Base-by-base conservation (phyloP, 2,888 invertebrate species). In the Sisyra nigra region DNA sequence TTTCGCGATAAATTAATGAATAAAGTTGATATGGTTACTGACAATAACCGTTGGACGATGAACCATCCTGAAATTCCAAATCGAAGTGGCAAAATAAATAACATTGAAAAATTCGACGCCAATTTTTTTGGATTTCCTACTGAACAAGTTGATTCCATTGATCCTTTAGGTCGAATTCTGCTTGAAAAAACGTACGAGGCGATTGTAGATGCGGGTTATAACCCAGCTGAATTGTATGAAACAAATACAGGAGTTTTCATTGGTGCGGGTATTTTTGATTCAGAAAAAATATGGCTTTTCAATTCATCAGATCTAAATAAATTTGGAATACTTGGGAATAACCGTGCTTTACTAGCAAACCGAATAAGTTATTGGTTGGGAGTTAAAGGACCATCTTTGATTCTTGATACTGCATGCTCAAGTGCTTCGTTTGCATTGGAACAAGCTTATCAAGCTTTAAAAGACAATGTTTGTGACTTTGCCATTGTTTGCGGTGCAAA, bases 351-450 rank as follows among this genome's bases (percentile, higher is more conserved):
- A 89, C 72, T 92, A 56, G 83, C 92, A 10, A 89, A 92, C 62
- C 74, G 92, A 42, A 73, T 96, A 48, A 91, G 91, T 2, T 92
- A 85, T 60, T 80, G 80, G 63, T 71, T 94, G 47, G 91, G 91
- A 18, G 69, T 88, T 11, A 81, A 80, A 52, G 88, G 92, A 1
- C 91, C 91, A 0, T 88, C 88, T n/a, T 87, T 78, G 64, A 71
- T 84, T 1, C 70, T 89, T 11, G 92, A 92, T 62, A 86, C 89
- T 0, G 92, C 92, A 0, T 92, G 92, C 59, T 88, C 87, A 9
- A 89, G 89, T 40, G 83, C 86, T 10, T 70, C 88, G 51, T 74
- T 84, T 52, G 91, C 89, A 0, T 50, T 91, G 47, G 85, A 91
- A 53, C 79, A 80, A 48, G 84, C 81, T n/a, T 80, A 78, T 57